Evolutionary conservation across 2,797 vertebrate genomes (phyloP).

Genomic region (Chelon auratus): DNA sequence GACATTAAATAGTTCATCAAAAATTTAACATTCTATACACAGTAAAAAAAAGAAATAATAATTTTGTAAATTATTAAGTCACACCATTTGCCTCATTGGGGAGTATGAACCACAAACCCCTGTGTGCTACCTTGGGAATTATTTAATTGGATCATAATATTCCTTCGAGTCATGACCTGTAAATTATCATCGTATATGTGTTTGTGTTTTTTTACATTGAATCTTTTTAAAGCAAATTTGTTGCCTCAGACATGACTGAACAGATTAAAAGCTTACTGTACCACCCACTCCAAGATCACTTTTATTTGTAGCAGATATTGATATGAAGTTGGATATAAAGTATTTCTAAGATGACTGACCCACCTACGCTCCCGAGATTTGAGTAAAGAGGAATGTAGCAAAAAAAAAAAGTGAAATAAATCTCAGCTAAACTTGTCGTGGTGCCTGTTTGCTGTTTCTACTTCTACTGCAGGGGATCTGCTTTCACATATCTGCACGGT

Average conservation of each 20-base stretch:
- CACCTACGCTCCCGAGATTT: constrained; percentile 78
- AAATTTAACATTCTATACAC: constrained; percentile 43
- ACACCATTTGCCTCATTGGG: constrained; percentile 65
- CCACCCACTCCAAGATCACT: constrained; percentile 68
- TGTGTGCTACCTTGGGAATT: constrained; percentile 49
- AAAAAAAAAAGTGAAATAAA: constrained; percentile 77
- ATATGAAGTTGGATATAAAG: constrained; percentile 78
- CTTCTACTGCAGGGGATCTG: constrained; percentile 24
- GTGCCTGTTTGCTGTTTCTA: constrained; percentile 62
- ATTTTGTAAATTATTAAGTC: constrained; percentile 68
- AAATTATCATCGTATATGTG: constrained; percentile 77
- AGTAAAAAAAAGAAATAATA: constrained; percentile 45
- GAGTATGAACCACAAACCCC: constrained; percentile 48
- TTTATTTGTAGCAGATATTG: constrained; percentile 76
- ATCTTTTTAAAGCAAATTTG: constrained; percentile 77
- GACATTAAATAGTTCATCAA: constrained; percentile 62
- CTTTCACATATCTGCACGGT: constrained; percentile 10
- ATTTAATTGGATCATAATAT: constrained; percentile 70
- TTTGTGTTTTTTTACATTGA: constrained; percentile 78
- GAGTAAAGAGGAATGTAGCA: constrained; percentile 82
- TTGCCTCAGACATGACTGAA: constrained; percentile 79
- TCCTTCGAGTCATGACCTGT: constrained; percentile 70
- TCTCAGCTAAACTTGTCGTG: constrained; percentile 72
- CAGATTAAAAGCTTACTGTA: constrained; percentile 78
- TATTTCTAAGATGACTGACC: constrained; percentile 77